Base-by-base conservation (phyloP, 2,113 vertebrate species). In the Urocynchramus pylzowi region DNA sequence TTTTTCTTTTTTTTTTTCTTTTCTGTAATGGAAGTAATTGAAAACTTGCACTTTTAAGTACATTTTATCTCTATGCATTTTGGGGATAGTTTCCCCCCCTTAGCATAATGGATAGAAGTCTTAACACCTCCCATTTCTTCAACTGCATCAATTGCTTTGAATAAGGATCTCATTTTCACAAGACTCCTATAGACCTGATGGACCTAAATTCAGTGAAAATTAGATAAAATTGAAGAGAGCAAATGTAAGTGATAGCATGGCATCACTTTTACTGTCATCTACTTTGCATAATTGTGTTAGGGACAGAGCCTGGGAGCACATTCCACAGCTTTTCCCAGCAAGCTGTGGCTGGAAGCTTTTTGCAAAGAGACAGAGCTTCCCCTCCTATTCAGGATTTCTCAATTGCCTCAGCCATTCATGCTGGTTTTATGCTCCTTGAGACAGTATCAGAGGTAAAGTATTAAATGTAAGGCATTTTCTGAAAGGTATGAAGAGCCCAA, bases 131-230 rank as follows among this genome's bases (percentile, higher is more conserved):
- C n/a, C 11, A 6, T 90, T 75, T 57, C 85, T 81, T 78, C 86
- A 65, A 28, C 45, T 59, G 41, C 53, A 39, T 42, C 81, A 16
- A 45, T 80, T 83, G 35, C 35, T 68, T 47, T 30, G 73, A 84
- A 33, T 52, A 52, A 87, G 79, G 83, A 68, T 87, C 65, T 90
- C 65, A 90, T 90, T 96, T 94, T 90, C 86, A 31, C 83, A 78
- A 24, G 53, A 42, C 50, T 88, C 44, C 53, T 70, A 1, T 60
- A 89, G 73, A 87, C 65, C 52, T 90, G 80, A 90, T 6, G 6
- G 80, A 75, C 65, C 60, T 84, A 78, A 94, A 94, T 92, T 75
- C 88, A 60, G 52, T 45, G 71, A 60, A 95, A 96, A 94, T 95
- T 49, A 23, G 57, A 49, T 70, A 31, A 84, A 96, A 96, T 89